These are phyloP conservation scores for Nothocercus julius DNA, from an alignment of 2,113 vertebrate species.

Conservation along the genomic window DNA sequence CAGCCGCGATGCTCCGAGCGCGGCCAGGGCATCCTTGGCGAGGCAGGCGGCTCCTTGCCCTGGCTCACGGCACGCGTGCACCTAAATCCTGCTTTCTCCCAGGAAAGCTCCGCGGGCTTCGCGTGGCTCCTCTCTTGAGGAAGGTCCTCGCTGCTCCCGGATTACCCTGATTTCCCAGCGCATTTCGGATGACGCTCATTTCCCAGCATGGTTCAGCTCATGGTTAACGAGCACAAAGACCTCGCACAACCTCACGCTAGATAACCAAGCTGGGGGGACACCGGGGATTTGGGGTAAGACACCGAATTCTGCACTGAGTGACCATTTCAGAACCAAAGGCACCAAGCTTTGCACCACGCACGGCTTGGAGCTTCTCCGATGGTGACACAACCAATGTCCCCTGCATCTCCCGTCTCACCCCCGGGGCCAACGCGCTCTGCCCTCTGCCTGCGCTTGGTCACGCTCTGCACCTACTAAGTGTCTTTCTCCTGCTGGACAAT, in stretches of 20 bases:
- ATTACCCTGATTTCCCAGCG: neutral
- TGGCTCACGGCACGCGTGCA: fast-evolving
- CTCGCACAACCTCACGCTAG: neutral
- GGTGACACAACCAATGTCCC: fast-evolving
- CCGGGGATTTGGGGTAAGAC: neutral
- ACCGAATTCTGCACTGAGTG: too few relatives aligned
- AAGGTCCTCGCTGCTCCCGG: neutral
- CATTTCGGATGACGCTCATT: neutral
- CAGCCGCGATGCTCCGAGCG: neutral
- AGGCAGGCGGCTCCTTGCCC: neutral
- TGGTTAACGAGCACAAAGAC: neutral
- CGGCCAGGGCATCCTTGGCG: neutral
- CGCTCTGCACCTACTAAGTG: neutral
- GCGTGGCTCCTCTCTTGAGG: fast-evolving
- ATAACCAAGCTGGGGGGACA: neutral
- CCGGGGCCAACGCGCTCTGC: neutral
- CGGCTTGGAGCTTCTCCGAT: neutral
- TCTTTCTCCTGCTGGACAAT: constrained; percentile 10
- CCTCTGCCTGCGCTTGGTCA: neutral
- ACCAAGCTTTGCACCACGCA: neutral
- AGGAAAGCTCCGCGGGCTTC: neutral
- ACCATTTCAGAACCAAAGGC: neutral
- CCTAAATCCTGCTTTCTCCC: neutral
- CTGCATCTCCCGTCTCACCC: neutral
- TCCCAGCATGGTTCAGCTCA: neutral